Percentiles rank a stretch among this genome's conserved stretches.
These are phyloP conservation scores for Manis javanica DNA, from an alignment of 2,797 vertebrate genomes.

Conservation along the genomic window DNA sequence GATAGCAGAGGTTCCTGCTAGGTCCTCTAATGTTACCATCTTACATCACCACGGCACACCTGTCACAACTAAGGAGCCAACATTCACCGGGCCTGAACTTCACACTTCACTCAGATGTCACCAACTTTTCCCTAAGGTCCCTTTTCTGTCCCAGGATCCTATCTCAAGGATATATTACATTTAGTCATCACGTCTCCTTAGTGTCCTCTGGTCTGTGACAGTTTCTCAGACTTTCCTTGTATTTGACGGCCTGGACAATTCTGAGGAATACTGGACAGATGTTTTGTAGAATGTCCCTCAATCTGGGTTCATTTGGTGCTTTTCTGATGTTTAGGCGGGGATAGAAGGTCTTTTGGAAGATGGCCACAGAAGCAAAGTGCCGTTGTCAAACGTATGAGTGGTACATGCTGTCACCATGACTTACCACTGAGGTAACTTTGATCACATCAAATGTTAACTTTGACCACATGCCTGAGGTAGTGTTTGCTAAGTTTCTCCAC, in stretches of 20 bases:
- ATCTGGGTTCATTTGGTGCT: background rate
- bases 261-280: background rate
- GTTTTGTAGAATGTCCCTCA: background rate
- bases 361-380: background rate
- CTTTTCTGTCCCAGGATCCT: background rate
- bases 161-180: background rate
- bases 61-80: background rate
- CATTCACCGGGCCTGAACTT: fast-evolving
- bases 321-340: background rate
- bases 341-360: background rate
- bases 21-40: too few relatives aligned
- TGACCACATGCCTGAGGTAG: background rate
- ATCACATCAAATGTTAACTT: background rate
- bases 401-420: background rate
- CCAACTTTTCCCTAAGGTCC: background rate
- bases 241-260: background rate
- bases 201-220: background rate
- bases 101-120: background rate
- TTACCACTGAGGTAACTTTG: too few relatives aligned
- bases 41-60: fast-evolving
- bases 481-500: background rate
- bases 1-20: background rate
- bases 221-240: background rate
- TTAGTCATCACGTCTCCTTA: background rate
- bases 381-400: background rate